phyloP scores from a whole-genome alignment of 1,140 invertebrate species.

The Aricia agestis region DNA sequence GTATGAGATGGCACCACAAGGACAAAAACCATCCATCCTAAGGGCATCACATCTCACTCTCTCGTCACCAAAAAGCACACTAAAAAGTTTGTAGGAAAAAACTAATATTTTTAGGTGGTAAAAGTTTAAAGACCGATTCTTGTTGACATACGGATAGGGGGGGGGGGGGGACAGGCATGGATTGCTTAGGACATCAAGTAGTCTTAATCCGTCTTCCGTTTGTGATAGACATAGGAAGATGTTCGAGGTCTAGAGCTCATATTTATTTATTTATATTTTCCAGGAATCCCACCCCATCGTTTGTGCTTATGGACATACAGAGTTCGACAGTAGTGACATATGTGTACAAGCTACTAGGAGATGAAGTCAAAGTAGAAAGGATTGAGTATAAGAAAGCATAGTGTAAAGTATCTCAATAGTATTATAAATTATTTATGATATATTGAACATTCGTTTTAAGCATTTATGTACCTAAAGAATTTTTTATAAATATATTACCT shows the following conservation, averaged over 20 bases:
- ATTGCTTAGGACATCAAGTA: no score
- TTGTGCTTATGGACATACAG: conserved; percentile 99
- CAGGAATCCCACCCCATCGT: conserved; percentile 95
- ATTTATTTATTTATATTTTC: conserved; percentile 49
- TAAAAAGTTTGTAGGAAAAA: no score
- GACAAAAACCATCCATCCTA: no score
- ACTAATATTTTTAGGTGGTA: no score
- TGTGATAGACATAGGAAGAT: neutral
- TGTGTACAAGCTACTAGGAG: conserved; percentile 97
- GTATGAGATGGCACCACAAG: no score
- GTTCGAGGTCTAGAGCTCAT: no score
- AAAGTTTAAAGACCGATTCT: no score
- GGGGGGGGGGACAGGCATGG: no score
- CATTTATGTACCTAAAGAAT: neutral
- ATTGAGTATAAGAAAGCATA: conserved; percentile 97
- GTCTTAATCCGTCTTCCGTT: no score
- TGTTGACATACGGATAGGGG: no score
- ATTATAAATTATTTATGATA: neutral
- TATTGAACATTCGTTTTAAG: neutral
- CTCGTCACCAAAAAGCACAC: no score
- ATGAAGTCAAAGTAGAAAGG: conserved; percentile 99
- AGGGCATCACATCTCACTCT: no score
- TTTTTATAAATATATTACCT: conserved; percentile 7
- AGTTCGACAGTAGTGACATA: conserved; percentile 98
- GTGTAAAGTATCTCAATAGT: conserved; percentile 30